These are phyloP conservation scores for Syndactyla subalaris DNA, from an alignment of 2,797 vertebrate species.

Conservation along the genomic window DNA sequence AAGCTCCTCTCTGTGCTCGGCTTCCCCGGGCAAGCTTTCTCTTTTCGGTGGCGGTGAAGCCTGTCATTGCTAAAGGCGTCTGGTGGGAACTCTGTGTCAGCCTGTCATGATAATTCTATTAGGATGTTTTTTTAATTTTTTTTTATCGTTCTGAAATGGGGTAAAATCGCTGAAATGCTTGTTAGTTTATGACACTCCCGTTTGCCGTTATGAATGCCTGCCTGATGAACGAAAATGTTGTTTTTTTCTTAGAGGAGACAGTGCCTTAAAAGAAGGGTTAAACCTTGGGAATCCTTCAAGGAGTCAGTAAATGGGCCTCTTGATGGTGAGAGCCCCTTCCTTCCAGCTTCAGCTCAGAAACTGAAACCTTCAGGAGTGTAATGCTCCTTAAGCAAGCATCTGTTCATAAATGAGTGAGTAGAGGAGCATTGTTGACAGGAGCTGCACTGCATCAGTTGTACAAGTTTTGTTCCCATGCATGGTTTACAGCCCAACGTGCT, in stretches of 20 bases:
- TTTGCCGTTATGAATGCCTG: background rate
- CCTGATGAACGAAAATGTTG: background rate
- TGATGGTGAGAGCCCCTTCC: background rate
- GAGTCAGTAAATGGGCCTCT: background rate
- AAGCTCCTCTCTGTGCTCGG: background rate
- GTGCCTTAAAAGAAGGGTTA: background rate
- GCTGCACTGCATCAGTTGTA: rapidly evolving
- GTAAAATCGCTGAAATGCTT: background rate
- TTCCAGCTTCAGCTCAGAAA: background rate
- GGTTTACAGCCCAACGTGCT: background rate
- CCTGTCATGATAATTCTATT: background rate
- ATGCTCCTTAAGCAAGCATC: background rate
- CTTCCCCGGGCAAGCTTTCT: background rate
- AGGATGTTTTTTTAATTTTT: no score
- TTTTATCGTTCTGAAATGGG: background rate
- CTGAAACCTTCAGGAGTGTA: background rate
- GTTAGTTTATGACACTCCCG: background rate
- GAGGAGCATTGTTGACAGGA: background rate
- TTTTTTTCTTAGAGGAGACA: background rate
- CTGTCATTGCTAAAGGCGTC: background rate
- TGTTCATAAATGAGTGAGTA: background rate
- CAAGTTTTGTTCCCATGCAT: background rate
- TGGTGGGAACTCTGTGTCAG: background rate
- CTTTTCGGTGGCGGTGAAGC: background rate
- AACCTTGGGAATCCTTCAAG: background rate